Conservation (phyloP, 2,113 vertebrate genomes). For the Holacanthus passer region DNA sequence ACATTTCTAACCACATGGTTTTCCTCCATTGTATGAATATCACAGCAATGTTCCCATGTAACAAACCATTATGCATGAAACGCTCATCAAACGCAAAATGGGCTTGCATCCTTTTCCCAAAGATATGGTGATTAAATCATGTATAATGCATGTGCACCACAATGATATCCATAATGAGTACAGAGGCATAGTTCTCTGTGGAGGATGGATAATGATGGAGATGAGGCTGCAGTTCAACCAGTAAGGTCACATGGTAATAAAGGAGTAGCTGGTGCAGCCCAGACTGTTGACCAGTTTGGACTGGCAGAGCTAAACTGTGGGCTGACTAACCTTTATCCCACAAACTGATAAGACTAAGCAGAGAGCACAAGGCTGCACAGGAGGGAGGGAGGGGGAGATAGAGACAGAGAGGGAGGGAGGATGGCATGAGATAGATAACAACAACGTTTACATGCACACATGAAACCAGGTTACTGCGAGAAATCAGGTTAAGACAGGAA, state of each 20-base stretch:
- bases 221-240: constrained; percentile 43
- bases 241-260: constrained; percentile 54
- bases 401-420: constrained; percentile 5
- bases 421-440: constrained; percentile 39
- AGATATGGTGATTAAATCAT: constrained; percentile 77
- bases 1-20: constrained; percentile 12
- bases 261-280: constrained; percentile 23
- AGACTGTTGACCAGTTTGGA: constrained; percentile 31
- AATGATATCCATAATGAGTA: constrained; percentile 69
- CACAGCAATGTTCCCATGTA: constrained; percentile 35
- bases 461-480: constrained; percentile 33
- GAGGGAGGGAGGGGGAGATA: constrained; percentile 15
- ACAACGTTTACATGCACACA: constrained; percentile 49
- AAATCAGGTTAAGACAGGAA: constrained; percentile 34
- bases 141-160: constrained; percentile 71
- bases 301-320: constrained; percentile 26
- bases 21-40: constrained; percentile 28
- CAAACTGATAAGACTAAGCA: constrained; percentile 37
- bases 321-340: constrained; percentile 48
- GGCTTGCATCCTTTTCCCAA: constrained; percentile 38
- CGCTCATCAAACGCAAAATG: constrained; percentile 59
- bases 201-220: constrained; percentile 51
- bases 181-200: constrained; percentile 38
- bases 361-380: constrained; percentile 5
- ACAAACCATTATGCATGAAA: constrained; percentile 54